These are phyloP conservation scores for Phyllostomus discolor DNA, from an alignment of 2,113 vertebrate species.

Conservation along the genomic window DNA sequence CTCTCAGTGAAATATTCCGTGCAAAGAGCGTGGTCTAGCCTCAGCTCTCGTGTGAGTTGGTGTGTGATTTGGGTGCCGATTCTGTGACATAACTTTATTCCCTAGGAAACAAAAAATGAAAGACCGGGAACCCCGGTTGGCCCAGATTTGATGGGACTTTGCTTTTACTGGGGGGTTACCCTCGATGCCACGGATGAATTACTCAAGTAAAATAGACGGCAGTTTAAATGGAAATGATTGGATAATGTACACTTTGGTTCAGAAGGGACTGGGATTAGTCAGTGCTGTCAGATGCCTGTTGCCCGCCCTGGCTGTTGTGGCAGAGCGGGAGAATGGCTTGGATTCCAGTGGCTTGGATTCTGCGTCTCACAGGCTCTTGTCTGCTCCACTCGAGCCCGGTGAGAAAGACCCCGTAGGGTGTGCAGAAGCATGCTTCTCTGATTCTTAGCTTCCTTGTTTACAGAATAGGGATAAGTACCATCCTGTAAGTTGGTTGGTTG, in stretches of 20 bases:
- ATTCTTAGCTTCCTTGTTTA: background rate
- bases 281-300: background rate
- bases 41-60: background rate
- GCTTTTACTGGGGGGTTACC: background rate
- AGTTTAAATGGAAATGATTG: background rate
- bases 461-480: background rate
- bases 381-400: accelerated
- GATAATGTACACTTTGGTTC: background rate
- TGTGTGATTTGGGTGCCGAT: background rate
- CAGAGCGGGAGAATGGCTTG: background rate
- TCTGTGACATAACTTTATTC: background rate
- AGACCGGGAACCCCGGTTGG: background rate
- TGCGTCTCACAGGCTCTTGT: background rate
- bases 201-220: background rate
- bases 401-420: background rate
- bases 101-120: background rate
- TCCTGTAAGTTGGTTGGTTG: background rate
- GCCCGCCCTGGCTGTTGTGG: background rate
- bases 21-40: too few species aligned
- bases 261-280: background rate
- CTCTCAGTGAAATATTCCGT: background rate
- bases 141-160: background rate
- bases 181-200: background rate
- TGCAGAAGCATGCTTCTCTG: background rate
- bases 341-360: background rate